Evolutionary conservation across 2,113 vertebrate genomes (phyloP), one percentile per base, ranked within the genome.

Genomic region (Pogonocichla stellata): DNA sequence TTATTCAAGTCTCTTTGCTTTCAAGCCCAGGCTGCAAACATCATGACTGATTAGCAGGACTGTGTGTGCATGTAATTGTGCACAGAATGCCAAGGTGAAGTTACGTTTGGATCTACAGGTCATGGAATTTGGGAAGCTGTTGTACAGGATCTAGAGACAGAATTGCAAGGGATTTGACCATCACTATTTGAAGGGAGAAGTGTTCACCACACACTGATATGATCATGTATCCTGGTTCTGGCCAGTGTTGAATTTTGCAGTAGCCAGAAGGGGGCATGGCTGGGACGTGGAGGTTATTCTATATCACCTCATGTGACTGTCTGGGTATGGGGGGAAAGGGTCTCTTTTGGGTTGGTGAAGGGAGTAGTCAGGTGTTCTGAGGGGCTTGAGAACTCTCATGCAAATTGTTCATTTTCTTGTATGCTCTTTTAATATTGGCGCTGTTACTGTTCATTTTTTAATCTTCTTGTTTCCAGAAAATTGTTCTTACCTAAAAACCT

Each of bases 321-420:
- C 45, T 66, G 38, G 12, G 33, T 3, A 11, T 66, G 8, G 22
- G 14, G 10, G 26, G 14, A 43, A 51, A 16, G 51, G 15, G 15
- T 43, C 23, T 57, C 13, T 48, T 31, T 34, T 1, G 3, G 10
- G 23, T 9, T 34, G 8, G 17, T 72, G 25, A 36, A 43, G 14
- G 31, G 43, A 42, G 17, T 22, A 31, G 15, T 42, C 26, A 23
- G 26, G 9, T 80, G 8, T 43, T 73, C 45, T 38, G 0, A 0
- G 33, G 19, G 9, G 10, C n/a, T 10, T 45, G 60, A 60, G 60
- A 74, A 74, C 36, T 66, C 5, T 4, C 3, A 5, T 43, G 43
- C 0, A 0, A 57, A 50, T 72, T 1, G 3, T 9, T 42, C 1
- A 14, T 22, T 56, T 65, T 47, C 29, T 65, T 51, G 51, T 57